Evolutionary conservation across 2,113 vertebrate species (phyloP).

Genomic region (Salvator merianae): DNA sequence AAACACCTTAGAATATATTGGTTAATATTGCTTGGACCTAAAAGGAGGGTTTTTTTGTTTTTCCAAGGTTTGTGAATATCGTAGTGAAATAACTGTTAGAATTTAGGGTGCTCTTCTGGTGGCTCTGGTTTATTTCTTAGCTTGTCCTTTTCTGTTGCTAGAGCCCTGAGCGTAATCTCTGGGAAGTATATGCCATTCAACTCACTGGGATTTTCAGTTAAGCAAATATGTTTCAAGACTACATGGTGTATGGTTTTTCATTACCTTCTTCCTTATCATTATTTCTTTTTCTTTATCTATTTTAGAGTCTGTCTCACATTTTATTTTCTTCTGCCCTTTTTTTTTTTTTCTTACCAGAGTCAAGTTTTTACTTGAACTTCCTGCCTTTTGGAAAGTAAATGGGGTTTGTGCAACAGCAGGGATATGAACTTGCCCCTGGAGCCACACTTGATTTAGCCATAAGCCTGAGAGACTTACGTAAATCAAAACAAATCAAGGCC

Average conservation of each 20-base stretch:
- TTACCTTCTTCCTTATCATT: too few relatives aligned
- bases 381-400: background rate
- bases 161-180: background rate
- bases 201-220: too few relatives aligned
- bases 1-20: background rate
- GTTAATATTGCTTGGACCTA: background rate
- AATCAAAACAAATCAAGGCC: constrained; percentile 18
- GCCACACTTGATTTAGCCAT: background rate
- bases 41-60: background rate
- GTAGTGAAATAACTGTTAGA: background rate
- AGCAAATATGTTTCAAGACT: background rate
- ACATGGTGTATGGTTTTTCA: background rate
- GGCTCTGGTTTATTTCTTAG: too few relatives aligned
- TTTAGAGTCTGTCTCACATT: background rate
- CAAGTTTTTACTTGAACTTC: background rate
- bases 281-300: background rate
- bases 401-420: background rate
- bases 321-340: background rate
- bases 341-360: too few relatives aligned
- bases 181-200: background rate
- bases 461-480: constrained; percentile 21
- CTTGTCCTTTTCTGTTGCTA: background rate
- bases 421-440: background rate
- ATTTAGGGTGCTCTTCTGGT: background rate
- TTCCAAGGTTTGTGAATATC: background rate